A percentile compares a stretch with the other conserved stretches of the same genome.
These are phyloP conservation scores for Asobara japonica DNA, from an alignment of 1,140 invertebrate genomes.

Conservation along the genomic window DNA sequence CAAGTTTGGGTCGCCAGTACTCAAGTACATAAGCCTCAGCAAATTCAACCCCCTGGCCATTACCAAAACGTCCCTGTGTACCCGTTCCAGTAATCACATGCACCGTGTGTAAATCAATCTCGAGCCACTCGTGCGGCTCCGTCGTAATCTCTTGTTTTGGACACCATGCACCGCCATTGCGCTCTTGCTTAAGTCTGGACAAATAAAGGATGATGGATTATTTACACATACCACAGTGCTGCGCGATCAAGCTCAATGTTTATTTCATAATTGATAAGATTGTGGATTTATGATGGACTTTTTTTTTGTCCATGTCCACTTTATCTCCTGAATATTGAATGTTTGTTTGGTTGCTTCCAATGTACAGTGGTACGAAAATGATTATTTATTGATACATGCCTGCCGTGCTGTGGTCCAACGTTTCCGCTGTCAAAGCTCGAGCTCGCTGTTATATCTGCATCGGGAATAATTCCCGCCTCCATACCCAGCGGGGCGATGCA, in stretches of 20 bases:
- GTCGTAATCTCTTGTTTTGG: constrained; percentile 78
- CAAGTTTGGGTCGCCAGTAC: constrained; percentile 77
- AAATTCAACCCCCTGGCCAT: constrained; percentile 84
- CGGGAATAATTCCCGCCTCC: constrained; percentile 77
- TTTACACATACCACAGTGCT: background rate
- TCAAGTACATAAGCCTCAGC: constrained; percentile 81
- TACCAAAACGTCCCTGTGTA: constrained; percentile 87
- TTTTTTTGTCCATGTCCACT: background rate
- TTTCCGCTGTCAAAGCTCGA: constrained; percentile 79
- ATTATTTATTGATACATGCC: constrained; percentile 48
- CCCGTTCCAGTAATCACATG: constrained; percentile 82
- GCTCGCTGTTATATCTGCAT: constrained; percentile 76
- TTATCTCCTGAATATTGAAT: background rate
- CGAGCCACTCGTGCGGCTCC: constrained; percentile 81
- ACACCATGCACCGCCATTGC: constrained; percentile 87
- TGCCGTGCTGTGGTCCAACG: constrained; percentile 75
- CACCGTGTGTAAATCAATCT: constrained; percentile 78
- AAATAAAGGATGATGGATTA: constrained; percentile 30
- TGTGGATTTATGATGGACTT: background rate
- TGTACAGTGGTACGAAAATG: no score
- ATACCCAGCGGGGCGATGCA: constrained; percentile 77
- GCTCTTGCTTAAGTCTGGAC: constrained; percentile 79
- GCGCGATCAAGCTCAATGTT: background rate
- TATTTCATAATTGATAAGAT: constrained; percentile 8
- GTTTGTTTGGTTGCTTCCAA: no score